phyloP scores from a whole-genome alignment of 1,140 invertebrate genomes.

The Dinoponera quadriceps region DNA sequence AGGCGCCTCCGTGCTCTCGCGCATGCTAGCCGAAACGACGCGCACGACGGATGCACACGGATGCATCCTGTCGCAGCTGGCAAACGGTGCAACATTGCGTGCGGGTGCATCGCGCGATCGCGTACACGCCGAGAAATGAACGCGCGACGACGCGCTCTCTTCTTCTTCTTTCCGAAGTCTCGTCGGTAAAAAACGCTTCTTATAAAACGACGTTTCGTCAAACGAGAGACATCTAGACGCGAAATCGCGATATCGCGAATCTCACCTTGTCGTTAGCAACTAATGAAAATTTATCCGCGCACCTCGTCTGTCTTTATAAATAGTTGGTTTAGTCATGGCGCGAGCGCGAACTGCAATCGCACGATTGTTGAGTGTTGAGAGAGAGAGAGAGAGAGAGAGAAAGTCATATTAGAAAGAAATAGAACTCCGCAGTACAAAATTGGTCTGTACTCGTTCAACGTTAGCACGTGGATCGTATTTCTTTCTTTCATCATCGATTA shows the following conservation, averaged over 20 bases:
- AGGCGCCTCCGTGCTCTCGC: conserved; percentile 59
- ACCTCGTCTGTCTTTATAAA: neutral
- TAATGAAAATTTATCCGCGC: neutral
- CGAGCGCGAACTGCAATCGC: too few relatives aligned
- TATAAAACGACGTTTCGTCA: conserved; percentile 12
- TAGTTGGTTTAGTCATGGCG: neutral
- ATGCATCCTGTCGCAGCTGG: neutral
- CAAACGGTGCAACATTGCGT: neutral
- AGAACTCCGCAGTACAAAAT: neutral
- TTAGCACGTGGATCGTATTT: too few relatives aligned
- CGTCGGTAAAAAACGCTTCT: conserved; percentile 33
- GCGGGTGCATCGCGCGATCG: neutral
- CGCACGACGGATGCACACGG: neutral
- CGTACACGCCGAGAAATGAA: conserved; percentile 10
- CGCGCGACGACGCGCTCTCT: neutral
- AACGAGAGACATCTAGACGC: conserved; percentile 48
- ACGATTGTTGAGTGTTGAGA: too few relatives aligned
- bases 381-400: too few relatives aligned
- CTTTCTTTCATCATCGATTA: too few relatives aligned
- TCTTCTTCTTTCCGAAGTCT: neutral
- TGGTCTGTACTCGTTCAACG: neutral
- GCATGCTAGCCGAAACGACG: neutral
- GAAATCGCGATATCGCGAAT: conserved; percentile 31
- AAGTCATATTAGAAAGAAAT: neutral
- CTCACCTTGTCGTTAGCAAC: conserved; percentile 22